Conservation (phyloP, 2,797 vertebrate species). For the Phalloptychus januarius region DNA sequence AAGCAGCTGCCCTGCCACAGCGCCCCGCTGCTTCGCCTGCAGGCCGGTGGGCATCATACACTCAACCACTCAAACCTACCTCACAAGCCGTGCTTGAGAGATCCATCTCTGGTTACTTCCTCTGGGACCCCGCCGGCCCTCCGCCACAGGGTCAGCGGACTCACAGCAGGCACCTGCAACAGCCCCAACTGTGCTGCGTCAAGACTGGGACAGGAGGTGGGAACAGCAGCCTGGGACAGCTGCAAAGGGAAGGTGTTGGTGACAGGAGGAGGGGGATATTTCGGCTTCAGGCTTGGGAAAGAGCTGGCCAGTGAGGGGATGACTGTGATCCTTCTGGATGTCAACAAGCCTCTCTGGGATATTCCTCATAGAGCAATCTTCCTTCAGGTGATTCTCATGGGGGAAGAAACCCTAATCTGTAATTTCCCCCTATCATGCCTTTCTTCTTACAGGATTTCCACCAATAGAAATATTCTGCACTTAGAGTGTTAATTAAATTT, state of each 20-base stretch:
- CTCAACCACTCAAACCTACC: conserved; percentile 36
- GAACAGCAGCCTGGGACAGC: neutral
- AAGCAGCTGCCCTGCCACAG: conserved; percentile 57
- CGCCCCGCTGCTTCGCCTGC: conserved; percentile 50
- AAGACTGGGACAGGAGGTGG: conserved; percentile 29
- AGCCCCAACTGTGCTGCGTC: conserved; percentile 55
- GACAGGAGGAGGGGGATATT: conserved; percentile 92
- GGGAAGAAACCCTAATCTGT: neutral
- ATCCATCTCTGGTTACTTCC: neutral
- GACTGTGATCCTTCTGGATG: conserved; percentile 87
- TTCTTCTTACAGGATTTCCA: neutral
- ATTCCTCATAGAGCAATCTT: conserved; percentile 82
- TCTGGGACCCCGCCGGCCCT: neutral
- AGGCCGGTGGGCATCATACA: conserved; percentile 53
- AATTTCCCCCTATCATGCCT: neutral
- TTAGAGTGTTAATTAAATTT: neutral
- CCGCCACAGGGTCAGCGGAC: conserved; percentile 64
- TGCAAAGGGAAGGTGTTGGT: conserved; percentile 81
- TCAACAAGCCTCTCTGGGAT: conserved; percentile 81
- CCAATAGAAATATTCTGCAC: neutral
- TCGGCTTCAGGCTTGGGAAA: conserved; percentile 88
- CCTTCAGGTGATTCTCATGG: conserved; percentile 80
- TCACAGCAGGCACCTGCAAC: conserved; percentile 49
- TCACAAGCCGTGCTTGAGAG: conserved; percentile 59
- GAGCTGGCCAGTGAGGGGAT: conserved; percentile 82